Evolutionary conservation across 2,888 invertebrate genomes (phyloP), one percentile per base, ranked within the genome.

Genomic region (Cataglyphis rosenhaueri): DNA sequence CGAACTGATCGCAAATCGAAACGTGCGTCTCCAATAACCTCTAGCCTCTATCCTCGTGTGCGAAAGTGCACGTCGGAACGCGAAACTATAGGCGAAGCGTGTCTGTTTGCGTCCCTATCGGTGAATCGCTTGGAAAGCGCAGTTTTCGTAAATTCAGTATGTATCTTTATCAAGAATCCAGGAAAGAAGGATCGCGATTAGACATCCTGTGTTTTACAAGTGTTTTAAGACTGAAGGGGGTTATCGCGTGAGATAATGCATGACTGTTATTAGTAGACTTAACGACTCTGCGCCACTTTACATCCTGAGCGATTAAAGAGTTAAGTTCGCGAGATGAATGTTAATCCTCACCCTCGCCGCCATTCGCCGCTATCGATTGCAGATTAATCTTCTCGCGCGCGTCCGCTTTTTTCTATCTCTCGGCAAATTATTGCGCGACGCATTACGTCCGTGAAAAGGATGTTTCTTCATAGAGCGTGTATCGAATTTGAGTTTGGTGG

Each of bases 1-100:
- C 78, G 78, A 79, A 79, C 78, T 79, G 78, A 79, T 79, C 78
- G 74, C 75, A 79, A 79, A 79, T 79, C 78, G 78, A 79, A 79
- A 74, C 57, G 74, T 73, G 55, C 75, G 21, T 59, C 78, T 59
- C 74, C 74, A 73, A 32, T 44, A 70, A 32, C 32, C 59, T 74
- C 38, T 35, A 35, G 2, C 5, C 48, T 18, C 48, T 2, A 44
- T 32, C 44, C 71, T 71, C 73, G 41, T 44, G 52, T 44, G 74
- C 44, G 75, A 74, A 44, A 44, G 74, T 55, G 25, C 78, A 59
- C 21, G 12, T 79, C 44, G 74, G 21, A 71, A 71, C 29, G 55
- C 32, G 38, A 70, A 41, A 35, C 44, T 32, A 59, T 29, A 15
- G 29, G 9, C 55, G 41, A 41, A 68, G 15, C 41, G 76, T 78